phyloP scores from a whole-genome alignment of 2,113 vertebrate species.

The Pelecanus crispus region DNA sequence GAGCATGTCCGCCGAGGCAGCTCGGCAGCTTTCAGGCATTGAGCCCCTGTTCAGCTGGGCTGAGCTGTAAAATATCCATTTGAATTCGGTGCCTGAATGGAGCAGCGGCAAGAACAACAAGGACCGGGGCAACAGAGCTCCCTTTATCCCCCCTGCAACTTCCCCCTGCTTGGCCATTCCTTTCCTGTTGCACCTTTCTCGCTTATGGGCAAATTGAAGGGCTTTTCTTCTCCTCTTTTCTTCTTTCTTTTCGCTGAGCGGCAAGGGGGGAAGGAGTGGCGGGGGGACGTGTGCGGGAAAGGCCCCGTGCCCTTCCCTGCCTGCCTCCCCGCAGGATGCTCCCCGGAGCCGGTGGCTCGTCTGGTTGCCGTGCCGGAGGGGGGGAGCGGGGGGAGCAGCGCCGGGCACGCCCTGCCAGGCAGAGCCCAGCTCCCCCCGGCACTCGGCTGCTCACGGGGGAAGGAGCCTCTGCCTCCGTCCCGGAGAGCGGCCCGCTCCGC shows the following conservation, averaged over 20 bases:
- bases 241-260: background rate
- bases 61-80: constrained; percentile 74
- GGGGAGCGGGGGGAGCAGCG: background rate
- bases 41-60: constrained; percentile 73
- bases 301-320: background rate
- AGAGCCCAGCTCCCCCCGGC: background rate
- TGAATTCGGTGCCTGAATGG: constrained; percentile 75
- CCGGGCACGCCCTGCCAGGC: background rate
- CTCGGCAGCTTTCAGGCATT: constrained; percentile 75
- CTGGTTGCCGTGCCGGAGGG: background rate
- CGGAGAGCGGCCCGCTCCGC: background rate
- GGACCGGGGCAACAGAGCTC: constrained; percentile 68
- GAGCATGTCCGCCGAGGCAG: constrained; percentile 76
- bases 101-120: constrained; percentile 44
- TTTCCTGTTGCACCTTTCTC: constrained; percentile 65
- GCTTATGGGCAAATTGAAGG: constrained; percentile 19
- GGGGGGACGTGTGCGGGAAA: background rate
- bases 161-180: constrained; percentile 66
- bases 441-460: background rate
- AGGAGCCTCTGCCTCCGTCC: background rate
- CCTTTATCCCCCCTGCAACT: constrained; percentile 68
- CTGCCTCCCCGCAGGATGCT: background rate
- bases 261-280: background rate
- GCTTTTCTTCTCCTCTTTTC: background rate
- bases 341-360: background rate